Evolutionary conservation across 2,888 invertebrate species (phyloP).

Genomic region (Drosophila putrida): DNA sequence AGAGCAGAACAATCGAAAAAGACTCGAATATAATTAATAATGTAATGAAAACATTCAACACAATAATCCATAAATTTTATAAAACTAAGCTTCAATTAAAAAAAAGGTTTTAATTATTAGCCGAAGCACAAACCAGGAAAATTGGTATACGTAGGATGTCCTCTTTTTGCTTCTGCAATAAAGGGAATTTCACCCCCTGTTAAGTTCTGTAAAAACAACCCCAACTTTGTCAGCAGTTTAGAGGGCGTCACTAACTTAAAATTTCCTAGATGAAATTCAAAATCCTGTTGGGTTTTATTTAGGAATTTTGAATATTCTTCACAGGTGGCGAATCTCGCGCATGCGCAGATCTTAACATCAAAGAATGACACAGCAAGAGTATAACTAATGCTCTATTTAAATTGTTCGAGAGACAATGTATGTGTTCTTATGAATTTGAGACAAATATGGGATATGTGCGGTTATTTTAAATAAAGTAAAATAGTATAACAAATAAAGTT

Average conservation of each 20-base stretch:
- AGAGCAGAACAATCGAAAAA: too few relatives aligned
- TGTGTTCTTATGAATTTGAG: background rate
- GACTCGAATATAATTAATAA: too few relatives aligned
- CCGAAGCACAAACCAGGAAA: background rate
- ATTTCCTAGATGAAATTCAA: background rate
- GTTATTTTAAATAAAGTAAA: background rate
- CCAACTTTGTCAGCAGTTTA: slow-evolving; percentile 15
- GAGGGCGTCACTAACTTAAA: slow-evolving; percentile 2
- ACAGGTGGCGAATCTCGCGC: slow-evolving; percentile 4
- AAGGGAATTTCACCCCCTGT: background rate
- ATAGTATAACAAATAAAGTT: background rate
- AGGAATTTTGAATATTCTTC: slow-evolving; percentile 2
- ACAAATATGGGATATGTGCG: background rate
- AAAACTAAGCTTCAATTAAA: too few relatives aligned
- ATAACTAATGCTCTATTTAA: background rate
- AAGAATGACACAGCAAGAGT: background rate
- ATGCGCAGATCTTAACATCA: background rate
- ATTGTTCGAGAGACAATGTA: background rate
- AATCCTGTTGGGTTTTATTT: background rate
- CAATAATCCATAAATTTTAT: too few relatives aligned
- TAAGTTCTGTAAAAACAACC: background rate
- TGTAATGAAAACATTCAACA: too few relatives aligned
- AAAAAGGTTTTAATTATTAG: too few relatives aligned
- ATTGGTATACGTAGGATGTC: background rate
- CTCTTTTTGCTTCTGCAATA: background rate